Evolutionary conservation across 2,888 invertebrate genomes (phyloP).

Genomic region (Agapetus fuscipes): DNA sequence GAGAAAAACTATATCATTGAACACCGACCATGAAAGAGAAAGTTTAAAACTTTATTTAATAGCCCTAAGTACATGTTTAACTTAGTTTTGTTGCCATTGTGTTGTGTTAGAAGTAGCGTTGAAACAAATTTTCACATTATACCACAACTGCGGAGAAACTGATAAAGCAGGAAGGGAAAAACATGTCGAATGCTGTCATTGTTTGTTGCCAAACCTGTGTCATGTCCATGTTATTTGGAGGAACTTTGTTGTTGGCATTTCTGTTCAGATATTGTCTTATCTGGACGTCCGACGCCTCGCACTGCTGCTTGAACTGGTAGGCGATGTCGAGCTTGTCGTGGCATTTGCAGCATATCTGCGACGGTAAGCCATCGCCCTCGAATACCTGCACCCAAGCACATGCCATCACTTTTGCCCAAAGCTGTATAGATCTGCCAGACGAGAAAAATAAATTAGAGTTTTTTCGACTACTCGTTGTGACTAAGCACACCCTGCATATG

Average conservation of each 20-base stretch:
- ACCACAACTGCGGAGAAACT: no score
- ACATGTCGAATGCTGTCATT: no score
- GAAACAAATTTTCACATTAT: no score
- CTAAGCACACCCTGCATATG: constrained; percentile 17
- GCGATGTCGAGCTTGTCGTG: constrained; percentile 21
- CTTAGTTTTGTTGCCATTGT: no score
- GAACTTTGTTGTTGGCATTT: constrained; percentile 11
- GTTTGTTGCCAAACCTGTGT: no score
- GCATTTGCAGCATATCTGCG: constrained; percentile 21
- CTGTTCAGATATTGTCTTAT: constrained; percentile 18
- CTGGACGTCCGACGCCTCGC: constrained; percentile 22
- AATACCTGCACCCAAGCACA: constrained; percentile 23
- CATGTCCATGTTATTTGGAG: constrained; percentile 14
- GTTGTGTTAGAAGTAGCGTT: no score
- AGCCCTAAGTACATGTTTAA: no score
- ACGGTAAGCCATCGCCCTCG: constrained; percentile 22
- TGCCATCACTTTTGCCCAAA: constrained; percentile 22
- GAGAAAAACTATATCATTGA: no score
- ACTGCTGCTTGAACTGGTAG: constrained; percentile 22
- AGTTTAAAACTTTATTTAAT: no score
- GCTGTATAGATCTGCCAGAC: constrained; percentile 19
- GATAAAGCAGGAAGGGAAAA: no score
- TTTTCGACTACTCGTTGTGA: constrained; percentile 13
- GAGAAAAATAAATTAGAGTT: constrained; percentile 21
- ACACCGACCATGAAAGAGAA: no score